Evolutionary conservation across 2,888 invertebrate species (phyloP).

Genomic region (Cryptus armator): DNA sequence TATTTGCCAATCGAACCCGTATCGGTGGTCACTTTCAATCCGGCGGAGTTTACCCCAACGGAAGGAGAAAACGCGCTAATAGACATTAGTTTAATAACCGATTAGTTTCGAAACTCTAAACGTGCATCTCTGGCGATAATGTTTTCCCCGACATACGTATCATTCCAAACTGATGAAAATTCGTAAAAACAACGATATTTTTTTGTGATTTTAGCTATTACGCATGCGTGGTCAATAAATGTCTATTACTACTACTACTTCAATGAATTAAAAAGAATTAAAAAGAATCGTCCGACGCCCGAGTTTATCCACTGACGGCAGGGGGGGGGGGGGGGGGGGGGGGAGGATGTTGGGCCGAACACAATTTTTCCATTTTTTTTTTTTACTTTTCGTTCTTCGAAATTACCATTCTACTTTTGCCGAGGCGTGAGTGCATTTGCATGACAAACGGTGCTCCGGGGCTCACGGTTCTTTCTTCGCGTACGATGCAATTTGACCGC

Average conservation of each 20-base stretch:
- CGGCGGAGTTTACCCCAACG: background rate
- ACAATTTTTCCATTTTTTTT: constrained; percentile 33
- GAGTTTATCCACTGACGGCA: constrained; percentile 24
- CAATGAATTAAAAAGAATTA: constrained; percentile 14
- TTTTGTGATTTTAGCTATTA: too few relatives aligned
- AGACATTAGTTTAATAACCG: background rate
- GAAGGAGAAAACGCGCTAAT: background rate
- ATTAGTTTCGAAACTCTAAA: too few relatives aligned
- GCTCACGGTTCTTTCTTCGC: constrained; percentile 56
- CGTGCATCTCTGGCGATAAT: too few relatives aligned
- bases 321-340: constrained; percentile 5
- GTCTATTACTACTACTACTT: too few relatives aligned
- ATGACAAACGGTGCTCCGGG: constrained; percentile 61
- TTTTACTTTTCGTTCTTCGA: constrained; percentile 50
- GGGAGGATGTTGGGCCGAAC: constrained; percentile 20
- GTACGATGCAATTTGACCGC: constrained; percentile 66
- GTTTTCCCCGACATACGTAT: too few relatives aligned
- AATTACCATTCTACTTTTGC: constrained; percentile 65
- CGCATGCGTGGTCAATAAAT: too few relatives aligned
- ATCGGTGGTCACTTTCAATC: constrained; percentile 7
- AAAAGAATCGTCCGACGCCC: constrained; percentile 29
- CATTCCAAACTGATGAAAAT: too few relatives aligned
- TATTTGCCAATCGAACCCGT: constrained; percentile 13
- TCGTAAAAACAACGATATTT: too few relatives aligned
- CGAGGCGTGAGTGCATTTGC: constrained; percentile 63